A percentile compares a stretch with the other conserved stretches of the same genome.
Conservation (phyloP, 2,888 invertebrate species). For the Zelleria hepariella region DNA sequence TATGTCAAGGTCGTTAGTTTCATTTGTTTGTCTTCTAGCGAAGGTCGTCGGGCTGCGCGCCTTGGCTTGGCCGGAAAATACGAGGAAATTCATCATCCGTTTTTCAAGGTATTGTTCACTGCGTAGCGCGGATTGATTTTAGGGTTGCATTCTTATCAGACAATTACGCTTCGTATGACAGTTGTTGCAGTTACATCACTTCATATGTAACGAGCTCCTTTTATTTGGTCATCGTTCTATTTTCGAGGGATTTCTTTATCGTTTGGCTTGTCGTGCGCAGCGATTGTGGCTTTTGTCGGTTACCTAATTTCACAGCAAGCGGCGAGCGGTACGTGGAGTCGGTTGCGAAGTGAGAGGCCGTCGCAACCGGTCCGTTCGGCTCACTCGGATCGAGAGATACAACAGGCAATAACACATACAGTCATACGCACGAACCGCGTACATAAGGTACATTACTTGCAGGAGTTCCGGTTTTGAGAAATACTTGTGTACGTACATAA, state of each 20-base stretch:
- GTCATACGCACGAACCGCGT: slow-evolving; percentile 19
- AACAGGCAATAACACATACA: slow-evolving; percentile 34
- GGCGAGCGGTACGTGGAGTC: slow-evolving; percentile 55
- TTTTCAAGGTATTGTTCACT: slow-evolving; percentile 53
- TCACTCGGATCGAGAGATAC: slow-evolving; percentile 56
- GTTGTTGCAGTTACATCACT: not conserved
- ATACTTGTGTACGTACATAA: slow-evolving; percentile 23
- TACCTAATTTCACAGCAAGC: slow-evolving; percentile 68
- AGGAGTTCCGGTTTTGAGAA: slow-evolving; percentile 36
- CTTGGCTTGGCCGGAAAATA: slow-evolving; percentile 62
- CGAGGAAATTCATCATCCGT: slow-evolving; percentile 65
- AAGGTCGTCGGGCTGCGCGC: slow-evolving; percentile 54
- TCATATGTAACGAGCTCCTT: not conserved
- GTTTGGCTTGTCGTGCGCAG: slow-evolving; percentile 40
- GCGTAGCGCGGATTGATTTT: slow-evolving; percentile 37
- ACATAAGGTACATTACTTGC: slow-evolving; percentile 18
- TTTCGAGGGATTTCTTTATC: slow-evolving; percentile 44
- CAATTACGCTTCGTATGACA: not conserved
- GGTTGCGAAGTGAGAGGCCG: slow-evolving; percentile 67
- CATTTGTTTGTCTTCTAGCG: slow-evolving; percentile 62
- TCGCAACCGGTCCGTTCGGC: slow-evolving; percentile 62
- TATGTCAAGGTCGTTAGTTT: slow-evolving; percentile 67
- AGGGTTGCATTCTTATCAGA: slow-evolving; percentile 11
- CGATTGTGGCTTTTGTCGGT: slow-evolving; percentile 59
- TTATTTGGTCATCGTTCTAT: not conserved